These are phyloP conservation scores for Lacerta bilineata DNA, from an alignment of 2,797 vertebrate genomes.

Conservation along the genomic window DNA sequence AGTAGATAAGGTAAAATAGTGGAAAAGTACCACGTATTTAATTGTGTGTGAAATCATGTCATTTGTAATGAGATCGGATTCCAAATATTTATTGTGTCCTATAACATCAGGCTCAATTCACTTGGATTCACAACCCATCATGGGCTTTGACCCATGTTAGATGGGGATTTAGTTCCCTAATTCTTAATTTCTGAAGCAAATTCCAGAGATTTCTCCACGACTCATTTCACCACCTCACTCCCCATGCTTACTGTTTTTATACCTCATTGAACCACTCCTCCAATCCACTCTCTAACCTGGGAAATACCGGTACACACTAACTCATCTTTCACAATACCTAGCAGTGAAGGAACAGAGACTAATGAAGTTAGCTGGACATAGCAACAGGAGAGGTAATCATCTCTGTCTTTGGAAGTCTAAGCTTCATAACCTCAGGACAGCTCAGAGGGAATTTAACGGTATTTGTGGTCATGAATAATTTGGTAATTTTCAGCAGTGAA, in stretches of 20 bases:
- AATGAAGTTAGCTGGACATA: neutral
- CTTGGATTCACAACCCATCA: too few relatives aligned
- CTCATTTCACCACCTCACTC: neutral
- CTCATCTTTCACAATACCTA: neutral
- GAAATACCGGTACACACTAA: neutral
- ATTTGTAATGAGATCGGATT: too few relatives aligned
- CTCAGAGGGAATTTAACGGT: neutral
- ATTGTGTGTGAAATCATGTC: too few relatives aligned
- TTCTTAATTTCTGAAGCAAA: neutral
- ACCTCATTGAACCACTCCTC: neutral
- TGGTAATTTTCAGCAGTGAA: neutral
- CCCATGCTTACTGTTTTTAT: neutral
- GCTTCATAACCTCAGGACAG: neutral
- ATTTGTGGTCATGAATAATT: neutral
- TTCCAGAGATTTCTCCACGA: neutral
- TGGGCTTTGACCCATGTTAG: too few relatives aligned
- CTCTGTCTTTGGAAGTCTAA: neutral
- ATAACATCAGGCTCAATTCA: too few relatives aligned
- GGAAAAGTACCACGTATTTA: too few relatives aligned
- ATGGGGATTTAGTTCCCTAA: too few relatives aligned
- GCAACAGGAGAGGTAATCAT: neutral
- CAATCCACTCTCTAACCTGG: neutral
- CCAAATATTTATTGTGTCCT: too few relatives aligned
- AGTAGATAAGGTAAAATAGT: too few relatives aligned
- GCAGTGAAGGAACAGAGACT: neutral